Conservation (phyloP, 2,888 invertebrate species). For the Leptinotarsa rubiginosa region DNA sequence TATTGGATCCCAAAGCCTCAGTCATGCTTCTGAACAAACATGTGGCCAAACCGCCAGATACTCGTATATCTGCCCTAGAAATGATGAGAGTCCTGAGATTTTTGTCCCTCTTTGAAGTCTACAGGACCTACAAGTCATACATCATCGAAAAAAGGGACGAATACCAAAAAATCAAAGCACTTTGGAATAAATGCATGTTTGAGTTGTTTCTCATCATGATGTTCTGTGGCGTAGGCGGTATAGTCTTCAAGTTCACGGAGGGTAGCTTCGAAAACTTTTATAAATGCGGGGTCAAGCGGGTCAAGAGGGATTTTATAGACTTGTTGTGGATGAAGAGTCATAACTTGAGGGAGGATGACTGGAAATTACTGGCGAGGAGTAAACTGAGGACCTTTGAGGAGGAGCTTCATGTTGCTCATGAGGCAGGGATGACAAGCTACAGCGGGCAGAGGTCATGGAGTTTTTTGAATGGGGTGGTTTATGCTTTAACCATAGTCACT, state of each 20-base stretch:
- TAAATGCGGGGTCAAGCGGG: slow-evolving; percentile 88
- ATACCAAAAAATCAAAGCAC: slow-evolving; percentile 68
- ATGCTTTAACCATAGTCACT: slow-evolving; percentile 87
- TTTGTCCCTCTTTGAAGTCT: slow-evolving; percentile 64
- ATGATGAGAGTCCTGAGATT: slow-evolving; percentile 52
- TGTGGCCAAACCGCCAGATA: slow-evolving; percentile 48
- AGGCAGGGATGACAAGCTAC: slow-evolving; percentile 85
- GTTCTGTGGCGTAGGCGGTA: slow-evolving; percentile 80
- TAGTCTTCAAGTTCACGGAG: slow-evolving; percentile 85
- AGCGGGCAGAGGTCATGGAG: slow-evolving; percentile 89
- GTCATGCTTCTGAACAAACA: slow-evolving; percentile 57
- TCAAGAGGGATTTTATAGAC: slow-evolving; percentile 88
- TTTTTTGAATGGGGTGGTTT: slow-evolving; percentile 88
- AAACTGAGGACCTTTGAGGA: slow-evolving; percentile 87
- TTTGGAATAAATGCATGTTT: slow-evolving; percentile 77
- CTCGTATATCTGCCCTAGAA: slow-evolving; percentile 51
- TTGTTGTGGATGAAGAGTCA: slow-evolving; percentile 85
- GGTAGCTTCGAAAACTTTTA: slow-evolving; percentile 87
- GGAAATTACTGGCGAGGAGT: slow-evolving; percentile 87
- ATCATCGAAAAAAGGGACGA: slow-evolving; percentile 72
- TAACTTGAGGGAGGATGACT: slow-evolving; percentile 86
- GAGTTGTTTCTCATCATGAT: slow-evolving; percentile 78
- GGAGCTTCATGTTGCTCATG: slow-evolving; percentile 85
- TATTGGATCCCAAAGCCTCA: slow-evolving; percentile 61
- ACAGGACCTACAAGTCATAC: slow-evolving; percentile 71